Base-by-base conservation (phyloP, 2,797 vertebrate genomes). In the Lacerta bilineata region DNA sequence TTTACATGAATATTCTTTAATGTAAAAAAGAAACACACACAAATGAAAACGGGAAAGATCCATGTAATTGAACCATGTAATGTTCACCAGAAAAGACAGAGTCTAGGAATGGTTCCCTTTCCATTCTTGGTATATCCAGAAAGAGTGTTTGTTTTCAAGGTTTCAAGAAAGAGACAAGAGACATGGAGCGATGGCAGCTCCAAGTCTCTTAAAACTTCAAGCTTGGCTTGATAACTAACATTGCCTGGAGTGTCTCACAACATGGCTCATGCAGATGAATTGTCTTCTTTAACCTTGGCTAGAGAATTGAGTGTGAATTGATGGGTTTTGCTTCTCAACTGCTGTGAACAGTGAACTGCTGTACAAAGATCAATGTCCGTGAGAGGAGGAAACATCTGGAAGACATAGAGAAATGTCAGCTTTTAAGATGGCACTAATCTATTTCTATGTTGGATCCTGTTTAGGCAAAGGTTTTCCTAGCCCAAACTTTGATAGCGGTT, bases 231-330 rank as follows among this genome's bases (percentile, higher is more conserved):
- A 64, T 23, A 64, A 64, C 61, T 61, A 71, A 68, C 84, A 59
- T 55, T n/a, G 23, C 15, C 9, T 80, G 8, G 25, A 59, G 10
- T 46, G 72, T 50, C 88, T 90, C 72, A 80, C 29, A 85, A 75
- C 25, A 23, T 43, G 20, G 4, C 64, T 89, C 41, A 46, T 39
- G 20, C 81, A 83, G 43, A 43, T 89, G 84, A 82, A 87, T 64
- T 85, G 15, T 76, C 84, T 18, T 50, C 55, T 89, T 78, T 75
- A 88, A 88, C 20, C 23, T 88, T 87, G 55, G n/a, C 64, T 88
- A 87, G 75, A 0, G 0, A 71, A 77, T 27, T 83, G 0, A 39
- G 66, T 17, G 36, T 90, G 41, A 76, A 86, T 77, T 92, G 23
- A 36, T 83, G 46, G 55, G 4, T 5, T 72, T 83, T 43, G 39